A percentile compares a stretch with the other conserved stretches of the same genome.
These are phyloP conservation scores for Xiphias gladius DNA, from an alignment of 2,113 vertebrate genomes.

Conservation along the genomic window DNA sequence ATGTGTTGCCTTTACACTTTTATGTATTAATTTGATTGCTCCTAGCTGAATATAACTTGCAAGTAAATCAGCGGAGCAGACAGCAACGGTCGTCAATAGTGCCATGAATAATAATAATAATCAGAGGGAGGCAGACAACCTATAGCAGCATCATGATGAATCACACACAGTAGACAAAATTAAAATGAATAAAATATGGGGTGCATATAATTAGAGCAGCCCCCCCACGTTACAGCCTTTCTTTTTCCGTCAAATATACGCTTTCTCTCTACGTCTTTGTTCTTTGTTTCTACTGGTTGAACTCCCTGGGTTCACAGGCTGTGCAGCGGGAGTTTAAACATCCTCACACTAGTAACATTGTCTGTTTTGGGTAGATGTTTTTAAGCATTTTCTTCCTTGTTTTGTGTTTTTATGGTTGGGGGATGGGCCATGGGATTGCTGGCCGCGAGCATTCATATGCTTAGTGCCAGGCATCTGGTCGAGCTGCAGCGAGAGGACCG, in stretches of 20 bases:
- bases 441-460: conserved; percentile 33
- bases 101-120: conserved; percentile 64
- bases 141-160: conserved; percentile 37
- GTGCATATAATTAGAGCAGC: conserved; percentile 35
- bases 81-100: conserved; percentile 62
- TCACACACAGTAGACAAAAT: conserved; percentile 23
- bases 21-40: conserved; percentile 58
- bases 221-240: background rate
- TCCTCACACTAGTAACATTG: conserved; percentile 48
- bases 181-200: conserved; percentile 19
- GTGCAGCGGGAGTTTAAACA: conserved; percentile 41
- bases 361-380: conserved; percentile 49
- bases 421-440: conserved; percentile 52
- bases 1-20: conserved; percentile 56
- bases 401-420: conserved; percentile 54
- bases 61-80: conserved; percentile 62
- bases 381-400: conserved; percentile 38
- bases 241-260: background rate
- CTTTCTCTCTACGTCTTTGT: conserved; percentile 28
- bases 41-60: conserved; percentile 39
- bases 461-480: conserved; percentile 52
- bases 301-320: conserved; percentile 32
- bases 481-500: conserved; percentile 52
- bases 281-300: conserved; percentile 31
- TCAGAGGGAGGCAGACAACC: conserved; percentile 32